Base-by-base conservation (phyloP, 2,113 vertebrate species). In the Speoplatyrhinus poulsoni region DNA sequence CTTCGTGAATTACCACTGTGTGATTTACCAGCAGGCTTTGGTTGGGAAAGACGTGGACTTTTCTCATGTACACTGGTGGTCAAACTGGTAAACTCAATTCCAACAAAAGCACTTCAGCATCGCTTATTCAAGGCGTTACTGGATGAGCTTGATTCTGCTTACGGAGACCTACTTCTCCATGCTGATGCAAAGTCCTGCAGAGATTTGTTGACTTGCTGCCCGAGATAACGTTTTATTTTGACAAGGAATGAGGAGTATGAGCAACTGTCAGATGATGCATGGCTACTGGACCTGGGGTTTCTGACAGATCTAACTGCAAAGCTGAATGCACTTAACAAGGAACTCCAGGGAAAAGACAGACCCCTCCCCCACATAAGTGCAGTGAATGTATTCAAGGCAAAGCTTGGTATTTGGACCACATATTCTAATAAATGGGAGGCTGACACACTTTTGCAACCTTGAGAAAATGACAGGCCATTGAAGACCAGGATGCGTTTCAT, bases 11-110 rank as follows among this genome's bases (percentile, higher is more conserved):
- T 60, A 73, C 52, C 70, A 66, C 19, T 66, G 70, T 65, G 62
- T 73, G n/a, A 73, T 66, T 65, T 63, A 73, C 53, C 70, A 53
- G 56, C 63, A 73, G 55, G 63, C 56, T 26, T 65, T 60, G 48
- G 52, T 15, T 62, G 32, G 69, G 17, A 70, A 56, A 11, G 69
- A 56, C 26, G 32, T 70, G 26, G 59, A 62, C 60, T 70, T 62
- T 53, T 60, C 67, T 47, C 67, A 52, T 53, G 17, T 60, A 69
- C 56, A 60, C 56, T 46, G 13, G 60, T 70, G 26, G 68, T 62
- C 17, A 69, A 62, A 71, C 50, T 64, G 59, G 15, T 48, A 47
- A 64, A 71, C 52, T 71, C 69, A 15, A 71, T 58, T 47, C 8
- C 52, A 46, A 60, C 60, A 47, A 72, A 63, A 72, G 52, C 70